Evolutionary conservation across 2,113 vertebrate genomes (phyloP).

Genomic region (Propithecus coquereli): DNA sequence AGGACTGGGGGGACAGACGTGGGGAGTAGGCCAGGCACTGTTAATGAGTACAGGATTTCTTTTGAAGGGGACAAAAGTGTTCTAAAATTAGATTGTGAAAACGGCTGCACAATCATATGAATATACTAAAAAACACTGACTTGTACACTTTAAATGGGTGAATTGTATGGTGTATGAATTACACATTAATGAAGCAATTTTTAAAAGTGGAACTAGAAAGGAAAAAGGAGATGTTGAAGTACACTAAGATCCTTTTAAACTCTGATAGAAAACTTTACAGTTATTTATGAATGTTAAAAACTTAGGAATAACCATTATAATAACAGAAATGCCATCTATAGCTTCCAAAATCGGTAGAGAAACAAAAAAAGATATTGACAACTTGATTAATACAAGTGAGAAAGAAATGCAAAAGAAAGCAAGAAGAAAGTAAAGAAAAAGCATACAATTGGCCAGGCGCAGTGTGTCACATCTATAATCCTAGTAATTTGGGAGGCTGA

Average conservation of each 20-base stretch:
- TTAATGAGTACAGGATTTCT: background rate
- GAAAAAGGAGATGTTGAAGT: background rate
- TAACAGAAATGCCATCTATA: background rate
- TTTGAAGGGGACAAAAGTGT: background rate
- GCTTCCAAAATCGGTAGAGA: background rate
- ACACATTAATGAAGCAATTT: background rate
- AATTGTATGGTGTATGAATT: background rate
- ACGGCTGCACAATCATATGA: background rate
- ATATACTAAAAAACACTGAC: background rate
- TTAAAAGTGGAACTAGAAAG: background rate
- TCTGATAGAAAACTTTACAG: background rate
- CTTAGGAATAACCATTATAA: background rate
- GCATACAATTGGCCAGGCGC: no score
- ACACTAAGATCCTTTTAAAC: background rate
- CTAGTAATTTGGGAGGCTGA: no score
- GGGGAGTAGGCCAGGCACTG: background rate
- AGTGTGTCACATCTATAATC: no score
- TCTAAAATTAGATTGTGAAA: background rate
- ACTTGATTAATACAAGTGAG: background rate
- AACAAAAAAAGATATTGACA: background rate
- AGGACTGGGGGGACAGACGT: background rate
- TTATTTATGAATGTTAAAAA: background rate
- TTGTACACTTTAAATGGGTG: background rate
- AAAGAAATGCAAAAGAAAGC: slow-evolving; percentile 1
- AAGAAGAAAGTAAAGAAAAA: background rate